phyloP scores from a whole-genome alignment of 1,140 invertebrate genomes.

The Oryzaephilus surinamensis region DNA sequence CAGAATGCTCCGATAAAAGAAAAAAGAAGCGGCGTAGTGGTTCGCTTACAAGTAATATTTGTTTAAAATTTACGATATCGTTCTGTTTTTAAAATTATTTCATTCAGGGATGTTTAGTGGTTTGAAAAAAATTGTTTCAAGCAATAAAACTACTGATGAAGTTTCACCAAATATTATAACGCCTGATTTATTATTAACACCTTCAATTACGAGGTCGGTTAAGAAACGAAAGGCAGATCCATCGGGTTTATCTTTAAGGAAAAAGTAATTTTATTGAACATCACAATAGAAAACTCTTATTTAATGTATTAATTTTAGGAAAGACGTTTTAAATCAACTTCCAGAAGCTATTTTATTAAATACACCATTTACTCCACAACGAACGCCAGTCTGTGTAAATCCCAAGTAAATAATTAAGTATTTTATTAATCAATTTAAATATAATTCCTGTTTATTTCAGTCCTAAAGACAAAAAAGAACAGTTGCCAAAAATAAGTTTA shows the following conservation, averaged over 20 bases:
- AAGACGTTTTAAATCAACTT: conserved; percentile 25
- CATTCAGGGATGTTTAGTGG: conserved; percentile 61
- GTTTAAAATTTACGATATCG: neutral
- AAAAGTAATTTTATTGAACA: conserved; percentile 39
- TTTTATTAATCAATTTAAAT: too few relatives aligned
- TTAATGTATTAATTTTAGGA: conserved; percentile 16
- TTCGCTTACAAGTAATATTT: conserved; percentile 63
- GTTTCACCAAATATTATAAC: conserved; percentile 29
- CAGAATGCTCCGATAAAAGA: conserved; percentile 38
- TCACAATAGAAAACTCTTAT: neutral
- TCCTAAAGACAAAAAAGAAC: too few relatives aligned
- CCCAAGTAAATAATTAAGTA: conserved; percentile 29
- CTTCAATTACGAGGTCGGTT: conserved; percentile 41
- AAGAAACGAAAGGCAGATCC: conserved; percentile 52
- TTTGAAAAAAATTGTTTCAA: conserved; percentile 61
- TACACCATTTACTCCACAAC: conserved; percentile 26
- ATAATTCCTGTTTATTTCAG: too few relatives aligned
- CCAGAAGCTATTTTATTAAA: conserved; percentile 26
- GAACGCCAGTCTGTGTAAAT: conserved; percentile 25
- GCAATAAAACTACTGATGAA: conserved; percentile 38
- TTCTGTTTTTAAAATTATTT: neutral
- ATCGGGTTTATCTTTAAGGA: conserved; percentile 39
- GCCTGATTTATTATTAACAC: conserved; percentile 33
- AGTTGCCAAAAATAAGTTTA: too few relatives aligned
- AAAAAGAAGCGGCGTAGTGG: conserved; percentile 69